Conservation (phyloP, 1,140 invertebrate genomes). For the Monochamus saltuarius region DNA sequence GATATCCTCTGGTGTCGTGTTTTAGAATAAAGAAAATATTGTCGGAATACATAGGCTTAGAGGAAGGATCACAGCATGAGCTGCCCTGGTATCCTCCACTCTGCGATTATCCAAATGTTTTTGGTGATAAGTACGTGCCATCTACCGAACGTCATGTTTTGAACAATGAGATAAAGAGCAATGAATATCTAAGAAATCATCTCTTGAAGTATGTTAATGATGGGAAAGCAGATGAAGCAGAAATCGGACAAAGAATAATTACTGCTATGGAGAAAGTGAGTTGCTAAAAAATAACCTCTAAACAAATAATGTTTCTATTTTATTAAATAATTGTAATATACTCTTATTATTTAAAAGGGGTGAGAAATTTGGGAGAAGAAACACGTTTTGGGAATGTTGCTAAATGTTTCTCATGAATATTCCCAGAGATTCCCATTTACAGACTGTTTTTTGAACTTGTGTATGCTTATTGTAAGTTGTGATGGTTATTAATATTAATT, state of each 20-base stretch:
- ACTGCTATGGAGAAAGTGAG: constrained; percentile 67
- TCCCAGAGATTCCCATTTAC: no score
- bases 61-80: constrained; percentile 61
- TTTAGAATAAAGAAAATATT: constrained; percentile 56
- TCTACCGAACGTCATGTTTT: constrained; percentile 32
- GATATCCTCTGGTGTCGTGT: constrained; percentile 14
- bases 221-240: constrained; percentile 60
- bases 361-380: no score
- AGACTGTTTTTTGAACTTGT: no score
- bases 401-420: no score
- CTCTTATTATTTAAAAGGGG: no score
- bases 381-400: no score
- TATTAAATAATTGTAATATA: no score
- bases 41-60: constrained; percentile 62
- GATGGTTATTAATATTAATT: no score
- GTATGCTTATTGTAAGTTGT: no score
- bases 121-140: constrained; percentile 52
- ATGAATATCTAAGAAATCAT: constrained; percentile 47
- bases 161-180: constrained; percentile 41
- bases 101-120: constrained; percentile 56
- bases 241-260: constrained; percentile 75
- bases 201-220: constrained; percentile 61
- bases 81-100: constrained; percentile 75
- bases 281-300: constrained; percentile 1
- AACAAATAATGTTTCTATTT: no score